A percentile compares a stretch with the other conserved stretches of the same genome.
Evolutionary conservation across 2,797 vertebrate genomes (phyloP).

Genomic region (Kryptopterus vitreolus): DNA sequence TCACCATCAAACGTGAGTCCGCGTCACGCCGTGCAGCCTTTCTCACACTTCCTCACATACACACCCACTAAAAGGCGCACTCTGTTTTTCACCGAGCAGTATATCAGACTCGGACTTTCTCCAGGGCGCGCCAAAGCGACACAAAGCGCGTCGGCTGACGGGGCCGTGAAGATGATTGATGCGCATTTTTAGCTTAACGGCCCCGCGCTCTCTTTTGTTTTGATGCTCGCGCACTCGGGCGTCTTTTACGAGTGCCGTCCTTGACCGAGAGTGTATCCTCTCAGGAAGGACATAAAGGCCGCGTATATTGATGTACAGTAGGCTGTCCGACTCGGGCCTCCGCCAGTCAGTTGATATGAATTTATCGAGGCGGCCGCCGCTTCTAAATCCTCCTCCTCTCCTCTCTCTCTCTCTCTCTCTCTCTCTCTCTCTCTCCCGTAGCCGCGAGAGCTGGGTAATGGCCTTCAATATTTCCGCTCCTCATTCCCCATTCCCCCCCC

Average conservation of each 20-base stretch:
- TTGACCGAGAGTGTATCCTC: constrained; percentile 45
- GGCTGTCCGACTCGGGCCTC: constrained; percentile 57
- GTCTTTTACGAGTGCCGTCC: constrained; percentile 39
- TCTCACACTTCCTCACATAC: background rate
- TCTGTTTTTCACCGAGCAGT: background rate
- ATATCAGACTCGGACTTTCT: background rate
- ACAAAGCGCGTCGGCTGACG: constrained; percentile 1
- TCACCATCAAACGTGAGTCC: constrained; percentile 93
- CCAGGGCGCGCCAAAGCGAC: background rate
- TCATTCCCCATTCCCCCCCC: too few species aligned
- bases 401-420: constrained; percentile 73
- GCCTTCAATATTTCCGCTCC: constrained; percentile 79
- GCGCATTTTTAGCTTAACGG: constrained; percentile 49
- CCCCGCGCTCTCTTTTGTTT: constrained; percentile 45
- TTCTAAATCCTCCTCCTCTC: constrained; percentile 78
- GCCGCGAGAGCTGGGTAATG: constrained; percentile 74
- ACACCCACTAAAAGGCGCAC: background rate
- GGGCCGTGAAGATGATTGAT: constrained; percentile 29
- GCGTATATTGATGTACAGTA: constrained; percentile 49
- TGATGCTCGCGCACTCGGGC: constrained; percentile 35
- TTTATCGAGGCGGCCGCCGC: constrained; percentile 73
- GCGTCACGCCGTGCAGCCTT: background rate
- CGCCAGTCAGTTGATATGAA: constrained; percentile 77
- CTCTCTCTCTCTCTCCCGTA: constrained; percentile 72
- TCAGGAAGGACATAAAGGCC: constrained; percentile 29